phyloP scores from a whole-genome alignment of 2,888 invertebrate species.

The Drosophila paranaensis region DNA sequence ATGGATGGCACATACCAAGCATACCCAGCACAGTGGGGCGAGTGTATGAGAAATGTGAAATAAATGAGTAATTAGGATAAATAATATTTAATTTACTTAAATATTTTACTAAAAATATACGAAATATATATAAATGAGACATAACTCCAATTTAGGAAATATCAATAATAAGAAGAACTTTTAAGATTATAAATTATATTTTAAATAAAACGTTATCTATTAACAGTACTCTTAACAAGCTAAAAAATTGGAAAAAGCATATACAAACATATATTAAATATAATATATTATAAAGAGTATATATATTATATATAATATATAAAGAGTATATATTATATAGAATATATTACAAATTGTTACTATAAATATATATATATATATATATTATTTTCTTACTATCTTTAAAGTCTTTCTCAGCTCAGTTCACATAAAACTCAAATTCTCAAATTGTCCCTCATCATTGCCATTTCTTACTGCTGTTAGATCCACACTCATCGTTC shows the following conservation, averaged over 20 bases:
- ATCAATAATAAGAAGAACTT: background rate
- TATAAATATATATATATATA: background rate
- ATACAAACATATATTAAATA: background rate
- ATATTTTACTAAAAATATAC: background rate
- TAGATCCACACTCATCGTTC: background rate
- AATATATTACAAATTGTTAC: too few species aligned
- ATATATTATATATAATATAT: too few species aligned
- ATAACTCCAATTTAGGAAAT: too few species aligned
- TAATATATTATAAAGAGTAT: background rate
- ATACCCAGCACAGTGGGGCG: constrained; percentile 57
- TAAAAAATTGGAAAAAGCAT: too few species aligned
- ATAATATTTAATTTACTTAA: background rate
- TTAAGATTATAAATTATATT: background rate
- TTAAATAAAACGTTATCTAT: too few species aligned
- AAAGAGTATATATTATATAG: too few species aligned
- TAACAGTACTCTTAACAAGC: too few species aligned
- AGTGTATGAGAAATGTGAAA: background rate
- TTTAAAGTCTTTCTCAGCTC: too few species aligned
- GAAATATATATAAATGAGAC: too few species aligned
- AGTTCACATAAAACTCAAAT: background rate
- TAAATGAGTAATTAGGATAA: background rate
- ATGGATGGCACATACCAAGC: constrained; percentile 59
- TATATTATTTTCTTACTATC: background rate
- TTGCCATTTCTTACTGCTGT: background rate
- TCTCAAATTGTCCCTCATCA: background rate